phyloP scores from a whole-genome alignment of 2,113 vertebrate genomes.

The Mustelus asterias region DNA sequence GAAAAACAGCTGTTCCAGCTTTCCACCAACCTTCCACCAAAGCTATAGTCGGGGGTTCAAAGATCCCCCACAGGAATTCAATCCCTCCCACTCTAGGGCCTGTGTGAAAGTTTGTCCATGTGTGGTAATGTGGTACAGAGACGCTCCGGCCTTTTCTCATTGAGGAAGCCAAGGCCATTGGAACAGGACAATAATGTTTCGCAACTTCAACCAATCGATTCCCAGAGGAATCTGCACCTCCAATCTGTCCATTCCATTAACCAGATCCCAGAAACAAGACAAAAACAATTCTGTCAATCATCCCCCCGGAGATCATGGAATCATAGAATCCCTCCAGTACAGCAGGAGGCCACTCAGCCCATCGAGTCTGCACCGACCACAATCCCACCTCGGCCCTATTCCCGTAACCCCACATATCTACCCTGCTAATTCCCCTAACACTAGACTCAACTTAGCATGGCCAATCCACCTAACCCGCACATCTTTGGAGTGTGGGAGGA shows the following conservation, averaged over 20 bases:
- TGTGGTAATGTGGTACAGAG: not conserved
- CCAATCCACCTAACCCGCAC: no score
- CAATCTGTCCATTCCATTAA: not conserved
- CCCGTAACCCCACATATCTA: no score
- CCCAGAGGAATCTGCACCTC: not conserved
- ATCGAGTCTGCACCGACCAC: no score
- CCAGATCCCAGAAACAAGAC: not conserved
- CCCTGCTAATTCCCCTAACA: no score
- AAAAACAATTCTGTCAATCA: no score
- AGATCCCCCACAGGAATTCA: not conserved
- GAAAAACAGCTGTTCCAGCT: not conserved
- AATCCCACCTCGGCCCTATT: no score
- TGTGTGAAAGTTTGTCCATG: not conserved
- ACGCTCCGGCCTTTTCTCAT: not conserved
- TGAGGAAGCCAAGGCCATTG: not conserved
- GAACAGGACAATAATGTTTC: not conserved
- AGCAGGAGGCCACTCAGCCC: no score
- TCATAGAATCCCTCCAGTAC: no score
- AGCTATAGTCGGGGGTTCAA: not conserved
- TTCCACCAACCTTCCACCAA: not conserved
- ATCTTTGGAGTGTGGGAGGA: no score
- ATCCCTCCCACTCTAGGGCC: not conserved
- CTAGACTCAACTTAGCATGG: no score
- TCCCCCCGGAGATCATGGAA: no score
- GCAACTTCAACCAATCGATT: not conserved